Percentiles rank a stretch among this genome's conserved stretches.
phyloP scores from a whole-genome alignment of 2,797 vertebrate genomes.

The Pelodytes ibericus region DNA sequence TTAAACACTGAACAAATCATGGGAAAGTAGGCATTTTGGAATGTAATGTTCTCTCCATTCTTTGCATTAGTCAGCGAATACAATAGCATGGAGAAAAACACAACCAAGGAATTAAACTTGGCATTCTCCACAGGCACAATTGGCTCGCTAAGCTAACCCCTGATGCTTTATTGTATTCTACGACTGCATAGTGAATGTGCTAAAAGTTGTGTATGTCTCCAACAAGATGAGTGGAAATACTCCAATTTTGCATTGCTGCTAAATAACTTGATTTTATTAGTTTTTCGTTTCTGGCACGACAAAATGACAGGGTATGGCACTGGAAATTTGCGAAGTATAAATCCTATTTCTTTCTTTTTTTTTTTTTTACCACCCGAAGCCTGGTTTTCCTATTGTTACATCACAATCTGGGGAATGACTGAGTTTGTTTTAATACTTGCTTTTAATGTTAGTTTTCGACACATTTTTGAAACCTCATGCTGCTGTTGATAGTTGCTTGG shows the following conservation, averaged over 20 bases:
- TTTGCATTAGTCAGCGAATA: conserved; percentile 64
- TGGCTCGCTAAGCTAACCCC: conserved; percentile 52
- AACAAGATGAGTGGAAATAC: conserved; percentile 5
- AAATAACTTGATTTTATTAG: conserved; percentile 10
- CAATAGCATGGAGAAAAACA: conserved; percentile 54
- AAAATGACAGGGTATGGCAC: not conserved
- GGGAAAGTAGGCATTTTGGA: conserved; percentile 60
- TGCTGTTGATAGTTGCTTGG: too few relatives aligned
- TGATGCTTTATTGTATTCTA: conserved; percentile 40
- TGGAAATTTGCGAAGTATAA: not conserved
- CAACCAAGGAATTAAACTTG: conserved; percentile 60
- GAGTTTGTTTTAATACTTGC: too few relatives aligned
- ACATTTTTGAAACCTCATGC: too few relatives aligned
- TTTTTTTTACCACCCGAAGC: too few relatives aligned
- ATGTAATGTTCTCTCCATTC: conserved; percentile 62
- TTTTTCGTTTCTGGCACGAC: not conserved
- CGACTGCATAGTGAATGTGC: conserved; percentile 56
- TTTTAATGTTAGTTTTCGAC: too few relatives aligned
- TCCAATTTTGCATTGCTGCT: conserved; percentile 9
- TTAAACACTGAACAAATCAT: conserved; percentile 58
- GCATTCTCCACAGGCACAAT: conserved; percentile 57
- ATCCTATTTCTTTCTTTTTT: not conserved
- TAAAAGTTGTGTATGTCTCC: conserved; percentile 16
- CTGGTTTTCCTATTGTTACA: too few relatives aligned
- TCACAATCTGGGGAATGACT: too few relatives aligned